Base-by-base conservation (phyloP, 2,113 vertebrate genomes). In the Ellobius talpinus region DNA sequence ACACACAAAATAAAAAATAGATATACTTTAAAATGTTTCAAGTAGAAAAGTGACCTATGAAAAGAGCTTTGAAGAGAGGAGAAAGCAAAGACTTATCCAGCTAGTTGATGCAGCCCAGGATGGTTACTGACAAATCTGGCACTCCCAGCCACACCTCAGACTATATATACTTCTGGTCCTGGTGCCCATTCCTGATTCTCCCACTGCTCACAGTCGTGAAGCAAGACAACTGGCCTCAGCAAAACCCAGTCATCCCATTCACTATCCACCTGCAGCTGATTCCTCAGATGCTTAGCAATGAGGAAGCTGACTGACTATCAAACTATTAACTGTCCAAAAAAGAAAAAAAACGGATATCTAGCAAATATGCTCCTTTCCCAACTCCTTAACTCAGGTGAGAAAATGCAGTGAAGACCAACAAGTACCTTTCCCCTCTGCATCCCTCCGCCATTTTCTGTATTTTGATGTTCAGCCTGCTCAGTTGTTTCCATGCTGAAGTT, bases 391-490 rank as follows among this genome's bases (percentile, higher is more conserved):
- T 90, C 52, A 68, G 17, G 21, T 13, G 4, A 33, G 82, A 78
- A 78, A 21, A n/a, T 72, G 6, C 11, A 50, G 55, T 87, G 33
- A 61, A 66, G 55, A 72, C 3, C 52, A 93, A 73, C 31, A 79
- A 7, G 52, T 85, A 3, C 16, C 39, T 89, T 45, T 21, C n/a
- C 6, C 24, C 6, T 91, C 29, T 39, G 58, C 19, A 65, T 61
- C 6, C 13, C 33, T 79, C 65, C 24, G n/a, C 78, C 77, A 70
- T 66, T 81, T 94, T 79, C 55, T 78, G 92, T 31, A 36, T 73
- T 92, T 94, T 93, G 17, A 93, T 77, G 36, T 95, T 90, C 86
- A 92, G 89, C 45, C 29, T 58, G 90, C 42, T 76, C 47, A 92
- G 79, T 81, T 89, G 6, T 89, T 58, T 90, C 39, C 26, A 47